Conservation (phyloP, 2,888 invertebrate species). For the Stegana nigrithorax region DNA sequence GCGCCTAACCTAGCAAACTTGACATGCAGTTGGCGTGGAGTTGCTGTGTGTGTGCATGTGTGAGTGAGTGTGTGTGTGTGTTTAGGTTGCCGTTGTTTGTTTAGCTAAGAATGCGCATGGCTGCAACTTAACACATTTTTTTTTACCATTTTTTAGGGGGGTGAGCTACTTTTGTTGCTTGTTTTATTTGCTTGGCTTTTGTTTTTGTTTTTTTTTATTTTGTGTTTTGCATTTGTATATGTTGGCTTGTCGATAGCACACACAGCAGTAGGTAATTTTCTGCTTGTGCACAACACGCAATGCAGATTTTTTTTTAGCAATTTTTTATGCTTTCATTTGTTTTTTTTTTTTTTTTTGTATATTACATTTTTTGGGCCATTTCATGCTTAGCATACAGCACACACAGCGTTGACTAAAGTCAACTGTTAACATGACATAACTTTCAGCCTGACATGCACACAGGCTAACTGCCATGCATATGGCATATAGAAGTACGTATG, state of each 20-base stretch:
- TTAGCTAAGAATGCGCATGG: constrained; percentile 45
- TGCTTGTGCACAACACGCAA: constrained; percentile 53
- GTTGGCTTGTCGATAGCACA: constrained; percentile 26
- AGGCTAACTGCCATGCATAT: constrained; percentile 22
- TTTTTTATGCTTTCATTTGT: background rate
- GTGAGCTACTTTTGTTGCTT: too few species aligned
- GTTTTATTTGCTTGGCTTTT: constrained; percentile 22
- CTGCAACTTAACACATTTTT: constrained; percentile 32
- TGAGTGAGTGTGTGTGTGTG: too few species aligned
- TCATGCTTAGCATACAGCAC: constrained; percentile 25
- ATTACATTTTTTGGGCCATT: constrained; percentile 20
- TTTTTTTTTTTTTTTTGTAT: background rate
- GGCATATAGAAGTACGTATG: background rate
- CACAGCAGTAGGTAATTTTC: constrained; percentile 4
- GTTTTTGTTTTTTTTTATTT: constrained; percentile 1
- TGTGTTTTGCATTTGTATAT: constrained; percentile 15
- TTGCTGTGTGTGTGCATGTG: too few species aligned
- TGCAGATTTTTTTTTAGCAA: constrained; percentile 23
- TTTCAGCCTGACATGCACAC: constrained; percentile 54
- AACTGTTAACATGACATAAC: constrained; percentile 62
- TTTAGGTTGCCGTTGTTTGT: constrained; percentile 35
- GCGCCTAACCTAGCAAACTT: constrained; percentile 5
- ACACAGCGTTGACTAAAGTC: constrained; percentile 35
- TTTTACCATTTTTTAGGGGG: too few species aligned
- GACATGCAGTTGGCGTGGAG: constrained; percentile 10